Evolutionary conservation across 2,113 vertebrate genomes (phyloP).

Genomic region (Protobothrops flavoviridis): DNA sequence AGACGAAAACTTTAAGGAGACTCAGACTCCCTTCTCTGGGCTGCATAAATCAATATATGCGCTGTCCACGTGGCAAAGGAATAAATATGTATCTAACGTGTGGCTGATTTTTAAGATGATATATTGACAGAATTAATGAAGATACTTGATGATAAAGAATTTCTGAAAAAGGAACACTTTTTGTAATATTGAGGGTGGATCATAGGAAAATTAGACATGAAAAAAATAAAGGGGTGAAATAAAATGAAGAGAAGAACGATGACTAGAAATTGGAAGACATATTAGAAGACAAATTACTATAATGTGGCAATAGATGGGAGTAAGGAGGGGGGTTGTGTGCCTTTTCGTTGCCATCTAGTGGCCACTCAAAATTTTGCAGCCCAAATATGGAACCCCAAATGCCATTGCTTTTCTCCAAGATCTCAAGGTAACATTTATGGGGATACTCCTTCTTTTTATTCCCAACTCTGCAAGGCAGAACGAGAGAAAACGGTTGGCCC

Average conservation of each 20-base stretch:
- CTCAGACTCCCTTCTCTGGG: too few relatives aligned
- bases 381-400: background rate
- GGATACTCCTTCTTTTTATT: background rate
- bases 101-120: background rate
- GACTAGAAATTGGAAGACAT: background rate
- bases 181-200: background rate
- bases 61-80: too few relatives aligned
- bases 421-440: background rate
- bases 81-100: too few relatives aligned
- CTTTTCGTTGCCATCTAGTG: background rate
- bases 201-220: background rate
- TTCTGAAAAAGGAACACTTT: background rate
- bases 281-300: background rate
- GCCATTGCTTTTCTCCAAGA: background rate
- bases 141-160: background rate
- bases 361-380: background rate
- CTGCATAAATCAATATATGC: too few relatives aligned
- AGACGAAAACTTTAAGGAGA: too few relatives aligned
- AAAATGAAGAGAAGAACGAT: background rate
- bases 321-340: background rate
- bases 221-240: background rate
- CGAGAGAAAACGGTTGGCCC: background rate
- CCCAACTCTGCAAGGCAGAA: background rate
- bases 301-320: background rate
- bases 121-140: background rate